phyloP scores from a whole-genome alignment of 2,113 vertebrate species.

The Bothrops jararaca region DNA sequence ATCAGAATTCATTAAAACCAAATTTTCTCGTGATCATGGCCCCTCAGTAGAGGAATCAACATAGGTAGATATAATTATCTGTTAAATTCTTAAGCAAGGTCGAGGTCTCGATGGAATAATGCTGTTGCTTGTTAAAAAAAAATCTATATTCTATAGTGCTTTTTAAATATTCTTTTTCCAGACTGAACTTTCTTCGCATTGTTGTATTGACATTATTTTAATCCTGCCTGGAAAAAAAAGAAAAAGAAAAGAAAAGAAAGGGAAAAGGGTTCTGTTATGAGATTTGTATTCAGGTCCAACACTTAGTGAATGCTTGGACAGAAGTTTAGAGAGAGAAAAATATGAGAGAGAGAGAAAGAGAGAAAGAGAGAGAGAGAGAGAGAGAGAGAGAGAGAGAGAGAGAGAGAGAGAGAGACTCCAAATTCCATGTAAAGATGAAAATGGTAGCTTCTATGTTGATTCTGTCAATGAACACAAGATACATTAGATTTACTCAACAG shows the following conservation, averaged over 20 bases:
- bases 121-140: neutral
- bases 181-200: neutral
- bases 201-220: constrained; percentile 1
- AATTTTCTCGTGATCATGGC: neutral
- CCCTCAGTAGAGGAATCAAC: neutral
- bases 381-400: too few relatives aligned
- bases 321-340: neutral
- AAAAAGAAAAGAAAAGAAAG: neutral
- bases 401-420: neutral
- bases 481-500: constrained; percentile 26
- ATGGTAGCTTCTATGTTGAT: constrained; percentile 16
- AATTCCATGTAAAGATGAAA: neutral
- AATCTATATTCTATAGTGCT: neutral
- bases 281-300: constrained; percentile 30
- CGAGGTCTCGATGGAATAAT: neutral
- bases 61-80: neutral
- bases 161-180: neutral
- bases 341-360: too few relatives aligned
- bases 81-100: neutral
- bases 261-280: neutral
- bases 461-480: constrained; percentile 23
- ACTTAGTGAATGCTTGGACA: neutral
- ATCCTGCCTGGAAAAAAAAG: neutral
- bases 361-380: too few relatives aligned
- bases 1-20: neutral